Base-by-base conservation (phyloP, 2,888 invertebrate species). In the Agonopterix heracliana region DNA sequence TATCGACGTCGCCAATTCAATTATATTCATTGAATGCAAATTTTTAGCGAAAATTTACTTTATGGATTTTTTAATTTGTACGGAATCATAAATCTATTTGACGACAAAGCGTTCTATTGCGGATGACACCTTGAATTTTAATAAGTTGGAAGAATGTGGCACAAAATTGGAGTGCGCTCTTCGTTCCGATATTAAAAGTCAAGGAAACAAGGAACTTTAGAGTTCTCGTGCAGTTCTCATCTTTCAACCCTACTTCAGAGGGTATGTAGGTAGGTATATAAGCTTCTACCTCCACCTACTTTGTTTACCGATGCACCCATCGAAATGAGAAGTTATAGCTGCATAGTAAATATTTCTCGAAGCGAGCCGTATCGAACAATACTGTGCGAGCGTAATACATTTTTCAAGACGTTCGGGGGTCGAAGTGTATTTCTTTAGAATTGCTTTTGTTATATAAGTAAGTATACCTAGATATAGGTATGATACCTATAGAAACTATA, bases 401-500 rank as follows among this genome's bases (percentile, higher is more conserved):
- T 74, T 78, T 74, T 72, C 72, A 78, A 75, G 68, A 64, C 63
- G 61, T 67, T 64, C 60, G 52, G 56, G 55, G 51, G 62, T 61
- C 59, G 57, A 56, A 57, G 66, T 66, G 69, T 66, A 66, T 74
- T 66, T 71, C 63, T 57, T 58, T 59, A 60, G 64, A 68, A 72
- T 67, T 70, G 71, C 71, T 64, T 63, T 65, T 51, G 26, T 26
- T 26, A 7, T 26, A 26, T 5, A 26, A 26, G 26, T 5, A 26
- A 26, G 26, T 26, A 26, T 26, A 5, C 26, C 26, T 5, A 26
- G 26, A 26, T 26, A 26, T 26, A n/a, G n/a, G n/a, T n/a, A 26
- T 7, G 3, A 26, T 26, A 26, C 26, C 5, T 26, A 26, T 26
- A 26, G 7, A 26, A 26, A 26, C 26, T 26, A 5, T 17, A 2